These are phyloP conservation scores for Sebastiscus tertius DNA, from an alignment of 2,797 vertebrate genomes.

Conservation along the genomic window DNA sequence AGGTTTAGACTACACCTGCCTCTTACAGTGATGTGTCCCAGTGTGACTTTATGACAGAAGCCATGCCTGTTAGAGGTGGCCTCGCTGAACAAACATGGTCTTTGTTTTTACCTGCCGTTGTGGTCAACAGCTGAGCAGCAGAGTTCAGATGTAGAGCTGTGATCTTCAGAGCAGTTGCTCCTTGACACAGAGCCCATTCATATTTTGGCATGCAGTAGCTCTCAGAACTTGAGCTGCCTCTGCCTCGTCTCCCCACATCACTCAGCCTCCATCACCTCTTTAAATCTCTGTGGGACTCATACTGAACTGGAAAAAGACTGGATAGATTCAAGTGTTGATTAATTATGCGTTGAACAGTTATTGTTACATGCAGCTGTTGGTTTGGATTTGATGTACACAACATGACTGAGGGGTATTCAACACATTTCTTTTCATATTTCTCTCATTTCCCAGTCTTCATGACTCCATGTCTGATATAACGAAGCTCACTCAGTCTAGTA, in stretches of 20 bases:
- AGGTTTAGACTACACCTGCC: slow-evolving; percentile 23
- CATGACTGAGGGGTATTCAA: background rate
- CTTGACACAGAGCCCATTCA: slow-evolving; percentile 28
- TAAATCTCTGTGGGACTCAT: slow-evolving; percentile 35
- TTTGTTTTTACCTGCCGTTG: slow-evolving; percentile 27
- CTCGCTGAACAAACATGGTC: background rate
- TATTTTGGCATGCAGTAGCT: slow-evolving; percentile 41
- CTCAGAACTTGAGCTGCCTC: slow-evolving; percentile 35
- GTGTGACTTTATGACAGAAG: background rate
- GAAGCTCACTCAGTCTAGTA: background rate
- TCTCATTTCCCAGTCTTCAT: background rate
- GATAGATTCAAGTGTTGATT: slow-evolving; percentile 14
- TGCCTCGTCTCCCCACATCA: slow-evolving; percentile 24
- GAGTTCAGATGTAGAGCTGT: slow-evolving; percentile 27
- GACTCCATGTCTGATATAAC: background rate
- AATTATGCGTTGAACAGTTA: slow-evolving; percentile 2
- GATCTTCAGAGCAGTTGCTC: slow-evolving; percentile 26
- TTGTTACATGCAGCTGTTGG: background rate
- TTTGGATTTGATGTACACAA: background rate
- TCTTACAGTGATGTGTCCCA: slow-evolving; percentile 11
- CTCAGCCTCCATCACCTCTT: slow-evolving; percentile 31
- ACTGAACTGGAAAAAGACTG: background rate
- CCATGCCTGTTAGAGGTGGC: background rate
- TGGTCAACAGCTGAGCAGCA: slow-evolving; percentile 26
- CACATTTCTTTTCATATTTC: background rate